Evolutionary conservation across 1,140 invertebrate genomes (phyloP), one percentile per base, ranked within the genome.

Genomic region (Steinernema khuongi): DNA sequence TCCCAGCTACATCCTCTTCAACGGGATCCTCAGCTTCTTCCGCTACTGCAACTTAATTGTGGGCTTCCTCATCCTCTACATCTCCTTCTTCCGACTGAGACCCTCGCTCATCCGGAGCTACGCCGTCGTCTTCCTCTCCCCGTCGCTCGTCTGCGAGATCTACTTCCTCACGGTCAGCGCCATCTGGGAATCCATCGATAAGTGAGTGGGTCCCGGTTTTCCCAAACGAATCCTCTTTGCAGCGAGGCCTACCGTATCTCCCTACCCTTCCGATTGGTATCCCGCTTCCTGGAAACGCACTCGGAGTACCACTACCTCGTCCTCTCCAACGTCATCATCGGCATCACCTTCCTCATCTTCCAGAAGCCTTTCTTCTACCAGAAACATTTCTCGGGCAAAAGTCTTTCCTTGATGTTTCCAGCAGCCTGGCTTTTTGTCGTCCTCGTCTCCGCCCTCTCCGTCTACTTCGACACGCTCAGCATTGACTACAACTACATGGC

Each of bases 291-390:
- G 11, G 50, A 60, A 22, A 60, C 50, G 4, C 50, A 60, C 19
- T 11, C 19, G 7, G 50, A 60, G 11, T 60, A 60, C 19, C 50
- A 60, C 50, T 60, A 60, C 22, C 50, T 60, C 11, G 22, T 60
- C 2, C 50, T 60, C 50, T 60, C 50, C 4, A 60, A 60, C 50
- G 50, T 60, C 50, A 60, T 60, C 50, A 60, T 60, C 50, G 22
- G 11, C 11, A 22, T 26, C 50, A 60, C 50, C 19, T 60, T 60
- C 50, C 50, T 60, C 50, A 26, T 60, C 50, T 60, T n/a, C 50
- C 7, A 22, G 14, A 60, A 60, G 4, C 50, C 50, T 26, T 22
- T 60, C 50, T 22, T 60, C 50, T 60, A 60, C 50, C 50, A 60
- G 50, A 60, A 60, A 22, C 22, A 60, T 22, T 60, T 22, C 7